Percentiles rank a stretch among this genome's conserved stretches.
Evolutionary conservation across 30 jellyfish, hydroid and myxozoan species (phyloP).

Genomic region (Aurelia sp.): DNA sequence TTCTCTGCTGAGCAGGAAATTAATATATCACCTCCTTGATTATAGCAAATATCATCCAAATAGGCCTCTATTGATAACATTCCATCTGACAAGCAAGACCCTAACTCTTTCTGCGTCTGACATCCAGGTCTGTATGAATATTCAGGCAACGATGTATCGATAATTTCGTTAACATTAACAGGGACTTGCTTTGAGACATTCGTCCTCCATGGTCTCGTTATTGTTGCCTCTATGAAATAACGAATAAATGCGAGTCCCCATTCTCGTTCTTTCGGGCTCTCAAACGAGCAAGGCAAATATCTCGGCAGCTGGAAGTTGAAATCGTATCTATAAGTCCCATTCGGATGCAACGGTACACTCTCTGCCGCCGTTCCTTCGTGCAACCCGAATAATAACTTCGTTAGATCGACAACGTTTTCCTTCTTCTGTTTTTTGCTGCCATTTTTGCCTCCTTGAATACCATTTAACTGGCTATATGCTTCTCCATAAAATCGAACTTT

Average conservation of each 20-base stretch:
- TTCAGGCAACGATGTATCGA: conserved; percentile 79
- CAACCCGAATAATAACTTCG: conserved; percentile 76
- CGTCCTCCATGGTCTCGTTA: conserved; percentile 74
- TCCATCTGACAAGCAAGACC: conserved; percentile 83
- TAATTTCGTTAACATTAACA: conserved; percentile 75
- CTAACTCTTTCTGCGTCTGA: conserved; percentile 64
- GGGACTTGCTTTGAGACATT: conserved; percentile 27
- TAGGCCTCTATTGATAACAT: conserved; percentile 78
- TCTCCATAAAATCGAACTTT: conserved; percentile 83
- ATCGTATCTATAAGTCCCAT: conserved; percentile 78
- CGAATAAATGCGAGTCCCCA: conserved; percentile 69
- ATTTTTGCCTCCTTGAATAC: conserved; percentile 35
- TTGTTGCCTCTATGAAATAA: conserved; percentile 77
- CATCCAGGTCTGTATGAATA: conserved; percentile 87
- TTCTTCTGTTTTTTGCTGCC: conserved; percentile 10
- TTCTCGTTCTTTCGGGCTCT: conserved; percentile 92
- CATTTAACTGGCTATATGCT: conserved; percentile 67
- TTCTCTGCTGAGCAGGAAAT: conserved; percentile 87
- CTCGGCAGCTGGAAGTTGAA: conserved; percentile 85
- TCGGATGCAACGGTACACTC: conserved; percentile 71
- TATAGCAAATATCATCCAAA: conserved; percentile 65
- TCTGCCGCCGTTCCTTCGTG: conserved; percentile 52
- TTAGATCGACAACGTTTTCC: conserved; percentile 73
- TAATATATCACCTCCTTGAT: conserved; percentile 72
- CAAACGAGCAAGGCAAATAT: conserved; percentile 88